Evolutionary conservation across 2,888 invertebrate genomes (phyloP).

Genomic region (Lasioglossum zephyrum): DNA sequence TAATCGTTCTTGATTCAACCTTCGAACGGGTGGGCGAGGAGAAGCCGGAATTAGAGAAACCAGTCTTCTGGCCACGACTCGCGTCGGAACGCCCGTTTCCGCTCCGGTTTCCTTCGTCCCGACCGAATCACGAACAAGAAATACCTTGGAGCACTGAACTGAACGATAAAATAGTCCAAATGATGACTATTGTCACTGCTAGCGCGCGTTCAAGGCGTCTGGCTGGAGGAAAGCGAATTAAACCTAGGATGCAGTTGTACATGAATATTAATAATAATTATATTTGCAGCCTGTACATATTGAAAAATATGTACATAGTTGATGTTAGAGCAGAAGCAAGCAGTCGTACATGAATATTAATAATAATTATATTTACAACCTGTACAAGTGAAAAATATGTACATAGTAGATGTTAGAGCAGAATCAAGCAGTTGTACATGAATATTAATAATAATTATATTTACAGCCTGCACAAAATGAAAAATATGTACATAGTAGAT

Average conservation of each 20-base stretch:
- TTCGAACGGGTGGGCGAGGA: slow-evolving; percentile 45
- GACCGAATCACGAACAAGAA: not conserved
- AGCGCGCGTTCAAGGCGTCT: not conserved
- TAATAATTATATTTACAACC: no score
- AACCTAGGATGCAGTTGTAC: not conserved
- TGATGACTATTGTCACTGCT: not conserved
- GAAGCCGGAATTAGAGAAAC: slow-evolving; percentile 19
- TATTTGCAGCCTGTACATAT: no score
- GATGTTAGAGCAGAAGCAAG: no score
- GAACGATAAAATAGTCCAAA: not conserved
- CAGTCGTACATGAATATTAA: not conserved
- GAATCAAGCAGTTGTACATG: not conserved
- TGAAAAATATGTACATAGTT: no score
- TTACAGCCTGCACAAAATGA: no score
- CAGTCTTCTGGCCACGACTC: not conserved
- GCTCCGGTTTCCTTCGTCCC: not conserved
- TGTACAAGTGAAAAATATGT: no score
- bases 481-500: no score
- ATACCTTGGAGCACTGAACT: not conserved
- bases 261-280: not conserved
- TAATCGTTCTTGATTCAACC: slow-evolving; percentile 66
- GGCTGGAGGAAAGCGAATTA: not conserved
- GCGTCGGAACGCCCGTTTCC: not conserved
- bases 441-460: not conserved
- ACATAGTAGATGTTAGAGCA: no score